Evolutionary conservation across 2,113 vertebrate species (phyloP).

Genomic region (Cromileptes altivelis): DNA sequence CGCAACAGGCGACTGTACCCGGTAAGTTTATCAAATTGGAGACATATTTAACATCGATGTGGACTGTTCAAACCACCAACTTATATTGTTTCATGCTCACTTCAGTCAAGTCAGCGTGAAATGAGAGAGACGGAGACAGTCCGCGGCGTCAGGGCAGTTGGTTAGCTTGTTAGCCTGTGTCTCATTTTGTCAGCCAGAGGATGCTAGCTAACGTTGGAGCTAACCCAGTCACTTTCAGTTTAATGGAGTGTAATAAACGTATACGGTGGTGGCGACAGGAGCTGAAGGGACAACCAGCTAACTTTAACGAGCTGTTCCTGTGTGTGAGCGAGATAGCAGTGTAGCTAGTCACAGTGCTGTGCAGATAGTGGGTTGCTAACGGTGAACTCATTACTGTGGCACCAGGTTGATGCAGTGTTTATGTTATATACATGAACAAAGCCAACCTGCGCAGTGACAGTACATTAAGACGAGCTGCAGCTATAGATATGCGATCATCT

Average conservation of each 20-base stretch:
- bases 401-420: neutral
- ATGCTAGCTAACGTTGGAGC: neutral
- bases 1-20: neutral
- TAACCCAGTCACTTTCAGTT: neutral
- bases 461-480: too few relatives aligned
- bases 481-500: neutral
- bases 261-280: neutral
- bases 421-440: neutral
- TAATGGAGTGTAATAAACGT: neutral
- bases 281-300: neutral
- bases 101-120: conserved; percentile 18
- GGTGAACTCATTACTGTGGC: neutral
- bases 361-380: neutral
- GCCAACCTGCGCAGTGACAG: too few relatives aligned
- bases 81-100: neutral
- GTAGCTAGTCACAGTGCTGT: conserved; percentile 35
- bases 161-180: conserved; percentile 73
- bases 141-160: conserved; percentile 20
- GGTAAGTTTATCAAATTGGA: conserved; percentile 52
- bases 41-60: fast-evolving
- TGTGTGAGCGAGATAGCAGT: conserved; percentile 44
- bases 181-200: neutral
- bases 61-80: neutral
- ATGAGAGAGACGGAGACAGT: conserved; percentile 21
- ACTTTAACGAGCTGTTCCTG: neutral